A percentile compares a stretch with the other conserved stretches of the same genome.
Conservation (phyloP, 2,113 vertebrate species). For the Sander vitreus region DNA sequence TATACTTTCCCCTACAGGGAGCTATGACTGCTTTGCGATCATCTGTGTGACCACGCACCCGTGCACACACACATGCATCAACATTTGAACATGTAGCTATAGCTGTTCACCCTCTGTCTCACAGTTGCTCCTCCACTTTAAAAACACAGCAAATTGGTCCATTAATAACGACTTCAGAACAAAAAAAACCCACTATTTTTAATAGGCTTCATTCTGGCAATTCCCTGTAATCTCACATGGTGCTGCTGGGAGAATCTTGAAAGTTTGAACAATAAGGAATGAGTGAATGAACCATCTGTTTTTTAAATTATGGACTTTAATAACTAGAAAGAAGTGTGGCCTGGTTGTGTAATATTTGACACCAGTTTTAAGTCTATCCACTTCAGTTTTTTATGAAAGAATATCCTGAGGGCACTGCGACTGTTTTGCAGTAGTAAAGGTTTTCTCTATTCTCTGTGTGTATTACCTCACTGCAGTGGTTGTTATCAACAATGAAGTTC, state of each 20-base stretch:
- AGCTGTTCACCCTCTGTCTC: conserved; percentile 39
- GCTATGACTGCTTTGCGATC: conserved; percentile 58
- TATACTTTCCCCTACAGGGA: conserved; percentile 73
- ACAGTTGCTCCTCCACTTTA: conserved; percentile 18
- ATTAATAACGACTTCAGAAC: conserved; percentile 44
- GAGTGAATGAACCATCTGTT: conserved; percentile 17
- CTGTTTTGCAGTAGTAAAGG: conserved; percentile 23
- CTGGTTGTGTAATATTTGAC: conserved; percentile 44
- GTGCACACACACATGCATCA: conserved; percentile 31
- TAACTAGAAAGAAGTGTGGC: conserved; percentile 1
- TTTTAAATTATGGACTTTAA: conserved; percentile 32
- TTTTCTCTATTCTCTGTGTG: conserved; percentile 21
- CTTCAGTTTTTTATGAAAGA: conserved; percentile 23
- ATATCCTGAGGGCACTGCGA: conserved; percentile 15
- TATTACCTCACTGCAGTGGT: conserved; percentile 20
- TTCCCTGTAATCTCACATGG: conserved; percentile 31
- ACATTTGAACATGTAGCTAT: conserved; percentile 42
- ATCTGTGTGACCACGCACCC: conserved; percentile 46
- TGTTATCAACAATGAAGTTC: conserved; percentile 17
- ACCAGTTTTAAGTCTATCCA: conserved; percentile 23
- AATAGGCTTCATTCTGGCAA: conserved; percentile 23
- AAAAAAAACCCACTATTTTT: conserved; percentile 27
- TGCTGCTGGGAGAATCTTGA: conserved; percentile 20
- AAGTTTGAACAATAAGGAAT: conserved; percentile 35
- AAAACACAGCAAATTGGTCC: conserved; percentile 43